Base-by-base conservation (phyloP, 2,797 vertebrate genomes). In the Apodemus agrarius region DNA sequence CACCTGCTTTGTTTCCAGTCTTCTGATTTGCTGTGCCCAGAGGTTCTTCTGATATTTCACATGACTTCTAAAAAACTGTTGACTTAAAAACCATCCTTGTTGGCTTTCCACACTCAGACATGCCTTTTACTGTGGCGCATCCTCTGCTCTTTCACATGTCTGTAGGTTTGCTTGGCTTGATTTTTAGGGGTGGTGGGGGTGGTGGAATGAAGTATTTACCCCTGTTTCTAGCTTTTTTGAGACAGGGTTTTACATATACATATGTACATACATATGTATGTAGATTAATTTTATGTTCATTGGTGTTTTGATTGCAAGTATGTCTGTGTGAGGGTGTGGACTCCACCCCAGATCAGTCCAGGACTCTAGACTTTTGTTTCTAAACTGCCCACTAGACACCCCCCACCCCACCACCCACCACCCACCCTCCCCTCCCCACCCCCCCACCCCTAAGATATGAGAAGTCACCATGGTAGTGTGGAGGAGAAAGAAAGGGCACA, bases 51-150 rank as follows among this genome's bases (percentile, higher is more conserved):
- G 29, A 82, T 78, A 67, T 81, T 82, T 82, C 26, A 74, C 10
- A 7, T 67, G 54, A 75, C 79, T 83, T 95, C 83, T 94, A 74
- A 49, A 19, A 57, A 67, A 7, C 67, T 34, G n/a, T 91, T 94
- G 54, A 92, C 74, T 91, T 96, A 59, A 54, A 52, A 84, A 74
- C 34, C 34, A 7, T 65, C 69, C 85, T 82, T 74, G 26, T 65
- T 69, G 43, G 46, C 4, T 61, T 93, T 90, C 83, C 93, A 43
- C 85, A 72, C 61, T 87, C 81, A 54, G 65, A 65, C 37, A 93
- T 37, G 69, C n/a, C 69, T 37, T 85, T 87, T 79, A 86, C 9
- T 72, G 86, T 74, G 21, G 46, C 75, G 19, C 22, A 85, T 59
- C 61, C 67, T 93, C 65, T 43, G 9, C 37, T 59, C 26, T 81